Evolutionary conservation across 1,140 invertebrate species (phyloP).

Genomic region (Drosophila fuyamai): DNA sequence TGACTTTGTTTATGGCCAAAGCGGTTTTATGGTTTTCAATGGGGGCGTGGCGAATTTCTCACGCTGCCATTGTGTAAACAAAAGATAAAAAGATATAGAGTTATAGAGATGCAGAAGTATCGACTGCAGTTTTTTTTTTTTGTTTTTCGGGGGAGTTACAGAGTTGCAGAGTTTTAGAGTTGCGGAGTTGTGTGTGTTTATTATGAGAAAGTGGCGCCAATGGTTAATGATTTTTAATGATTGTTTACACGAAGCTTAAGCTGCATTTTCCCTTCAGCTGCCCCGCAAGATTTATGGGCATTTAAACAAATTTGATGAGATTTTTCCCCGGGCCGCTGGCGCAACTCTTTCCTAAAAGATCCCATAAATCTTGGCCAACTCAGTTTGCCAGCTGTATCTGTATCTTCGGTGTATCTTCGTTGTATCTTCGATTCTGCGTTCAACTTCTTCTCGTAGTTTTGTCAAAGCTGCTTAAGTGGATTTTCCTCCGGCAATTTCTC

Average conservation of each 20-base stretch:
- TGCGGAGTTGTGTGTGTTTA: conserved; percentile 55
- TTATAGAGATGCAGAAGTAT: conserved; percentile 6
- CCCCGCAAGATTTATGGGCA: conserved; percentile 75
- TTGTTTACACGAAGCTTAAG: conserved; percentile 56
- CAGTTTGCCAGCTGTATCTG: conserved; percentile 31
- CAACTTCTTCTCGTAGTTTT: conserved; percentile 63
- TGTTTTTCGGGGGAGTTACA: background rate
- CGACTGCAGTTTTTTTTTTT: conserved; percentile 2
- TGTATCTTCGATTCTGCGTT: background rate
- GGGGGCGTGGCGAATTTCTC: conserved; percentile 61
- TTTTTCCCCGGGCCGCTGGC: conserved; percentile 56
- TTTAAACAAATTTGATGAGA: conserved; percentile 83
- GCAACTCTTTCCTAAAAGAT: conserved; percentile 76
- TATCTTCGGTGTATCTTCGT: conserved; percentile 9
- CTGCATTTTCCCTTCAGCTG: conserved; percentile 58
- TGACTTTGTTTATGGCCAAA: conserved; percentile 46
- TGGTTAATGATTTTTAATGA: conserved; percentile 74
- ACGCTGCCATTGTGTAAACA: conserved; percentile 67
- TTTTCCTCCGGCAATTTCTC: conserved; percentile 60
- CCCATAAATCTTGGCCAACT: conserved; percentile 77
- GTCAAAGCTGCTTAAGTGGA: conserved; percentile 80
- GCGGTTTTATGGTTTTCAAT: conserved; percentile 54
- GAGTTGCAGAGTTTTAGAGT: conserved; percentile 24
- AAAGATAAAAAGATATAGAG: conserved; percentile 12
- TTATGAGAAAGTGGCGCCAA: conserved; percentile 82